These are phyloP conservation scores for Dromiciops gliroides DNA, from an alignment of 2,113 vertebrate genomes.

Conservation along the genomic window DNA sequence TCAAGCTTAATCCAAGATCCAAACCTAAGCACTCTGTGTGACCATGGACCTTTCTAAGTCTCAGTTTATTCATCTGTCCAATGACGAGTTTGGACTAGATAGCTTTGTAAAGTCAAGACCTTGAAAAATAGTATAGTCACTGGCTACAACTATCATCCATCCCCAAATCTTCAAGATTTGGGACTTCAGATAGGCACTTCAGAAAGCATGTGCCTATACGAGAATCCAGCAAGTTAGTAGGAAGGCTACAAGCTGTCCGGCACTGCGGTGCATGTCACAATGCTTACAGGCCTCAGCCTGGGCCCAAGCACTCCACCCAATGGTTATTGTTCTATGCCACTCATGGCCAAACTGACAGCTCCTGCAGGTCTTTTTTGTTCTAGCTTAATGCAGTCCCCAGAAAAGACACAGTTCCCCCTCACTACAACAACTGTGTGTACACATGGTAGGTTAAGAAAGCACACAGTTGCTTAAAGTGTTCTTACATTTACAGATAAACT, in stretches of 20 bases:
- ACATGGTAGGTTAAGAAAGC: conserved; percentile 61
- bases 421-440: conserved; percentile 27
- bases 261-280: conserved; percentile 2
- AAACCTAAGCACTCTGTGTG: background rate
- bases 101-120: conserved; percentile 6
- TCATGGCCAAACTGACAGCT: conserved; percentile 4
- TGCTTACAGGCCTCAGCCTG: conserved; percentile 30
- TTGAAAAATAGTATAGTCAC: conserved; percentile 48
- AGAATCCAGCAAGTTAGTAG: conserved; percentile 30
- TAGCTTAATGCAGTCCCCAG: conserved; percentile 21
- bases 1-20: background rate
- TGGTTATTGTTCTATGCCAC: background rate
- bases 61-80: conserved; percentile 24
- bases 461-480: conserved; percentile 56
- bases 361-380: conserved; percentile 21
- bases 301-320: background rate
- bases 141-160: background rate
- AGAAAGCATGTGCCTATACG: background rate
- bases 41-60: background rate
- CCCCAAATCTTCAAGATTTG: background rate
- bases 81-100: background rate
- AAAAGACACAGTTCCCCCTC: conserved; percentile 24
- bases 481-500: conserved; percentile 57
- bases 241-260: conserved; percentile 15
- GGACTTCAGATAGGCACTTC: too few relatives aligned